These are phyloP conservation scores for Gallinago jamesoni DNA, from an alignment of 2,113 vertebrate species.

Conservation along the genomic window DNA sequence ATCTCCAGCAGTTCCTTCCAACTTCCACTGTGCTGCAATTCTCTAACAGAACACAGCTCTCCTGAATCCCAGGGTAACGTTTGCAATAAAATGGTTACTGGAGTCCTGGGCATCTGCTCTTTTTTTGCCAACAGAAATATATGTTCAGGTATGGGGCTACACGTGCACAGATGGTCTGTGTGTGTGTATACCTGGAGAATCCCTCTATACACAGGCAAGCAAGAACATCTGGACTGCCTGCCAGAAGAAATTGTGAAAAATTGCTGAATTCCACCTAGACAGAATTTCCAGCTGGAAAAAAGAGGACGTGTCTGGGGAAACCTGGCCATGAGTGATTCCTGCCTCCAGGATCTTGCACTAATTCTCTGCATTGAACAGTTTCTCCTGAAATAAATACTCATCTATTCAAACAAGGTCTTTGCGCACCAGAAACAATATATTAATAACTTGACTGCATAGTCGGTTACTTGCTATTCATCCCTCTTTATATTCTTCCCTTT, in stretches of 20 bases:
- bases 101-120: neutral
- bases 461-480: neutral
- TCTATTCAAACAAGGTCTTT: neutral
- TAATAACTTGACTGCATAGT: neutral
- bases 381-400: neutral
- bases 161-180: neutral
- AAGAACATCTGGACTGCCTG: neutral
- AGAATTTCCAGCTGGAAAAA: slow-evolving; percentile 49
- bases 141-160: neutral
- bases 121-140: neutral
- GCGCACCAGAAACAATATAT: neutral
- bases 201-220: neutral
- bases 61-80: neutral
- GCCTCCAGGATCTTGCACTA: neutral
- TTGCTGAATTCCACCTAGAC: slow-evolving; percentile 27
- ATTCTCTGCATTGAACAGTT: neutral
- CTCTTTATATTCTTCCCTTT: neutral
- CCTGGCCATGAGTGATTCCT: neutral
- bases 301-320: slow-evolving; percentile 6
- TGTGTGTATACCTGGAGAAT: neutral
- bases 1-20: neutral
- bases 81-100: neutral
- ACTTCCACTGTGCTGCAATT: neutral
- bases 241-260: neutral
- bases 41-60: neutral